phyloP scores from a whole-genome alignment of 1,140 invertebrate species.

The Radopholus similis region DNA sequence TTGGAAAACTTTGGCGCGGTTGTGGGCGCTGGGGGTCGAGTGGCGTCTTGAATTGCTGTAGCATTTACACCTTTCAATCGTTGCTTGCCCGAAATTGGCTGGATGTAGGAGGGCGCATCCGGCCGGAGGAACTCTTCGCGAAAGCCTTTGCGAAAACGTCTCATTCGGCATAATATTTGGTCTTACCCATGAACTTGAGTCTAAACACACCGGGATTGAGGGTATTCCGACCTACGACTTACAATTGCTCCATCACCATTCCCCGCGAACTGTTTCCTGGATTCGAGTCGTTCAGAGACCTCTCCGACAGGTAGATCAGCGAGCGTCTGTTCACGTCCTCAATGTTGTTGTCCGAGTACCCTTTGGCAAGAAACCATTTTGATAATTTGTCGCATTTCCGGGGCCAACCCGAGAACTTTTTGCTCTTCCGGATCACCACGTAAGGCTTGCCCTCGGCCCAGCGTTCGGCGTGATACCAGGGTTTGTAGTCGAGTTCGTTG shows the following conservation, averaged over 20 bases:
- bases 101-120: slow-evolving; percentile 51
- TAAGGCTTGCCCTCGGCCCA: slow-evolving; percentile 52
- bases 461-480: slow-evolving; percentile 56
- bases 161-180: background rate
- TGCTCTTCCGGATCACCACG: slow-evolving; percentile 55
- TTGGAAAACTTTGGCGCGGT: slow-evolving; percentile 33
- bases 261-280: slow-evolving; percentile 48
- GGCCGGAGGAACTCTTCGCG: slow-evolving; percentile 48
- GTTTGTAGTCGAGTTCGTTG: slow-evolving; percentile 49
- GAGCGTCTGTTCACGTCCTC: slow-evolving; percentile 51
- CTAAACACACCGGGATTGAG: background rate
- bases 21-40: background rate
- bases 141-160: slow-evolving; percentile 24
- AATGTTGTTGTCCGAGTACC: slow-evolving; percentile 53
- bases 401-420: slow-evolving; percentile 47
- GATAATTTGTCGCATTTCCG: background rate
- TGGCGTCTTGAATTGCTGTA: no score
- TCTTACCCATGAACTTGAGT: background rate
- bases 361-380: slow-evolving; percentile 23
- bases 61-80: no score
- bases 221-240: background rate
- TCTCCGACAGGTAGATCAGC: slow-evolving; percentile 47
- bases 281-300: slow-evolving; percentile 35
- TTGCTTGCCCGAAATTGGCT: slow-evolving; percentile 26
- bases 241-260: slow-evolving; percentile 52